Evolutionary conservation across 2,888 invertebrate genomes (phyloP), one percentile per base, ranked within the genome.

Genomic region (Belgica antarctica): DNA sequence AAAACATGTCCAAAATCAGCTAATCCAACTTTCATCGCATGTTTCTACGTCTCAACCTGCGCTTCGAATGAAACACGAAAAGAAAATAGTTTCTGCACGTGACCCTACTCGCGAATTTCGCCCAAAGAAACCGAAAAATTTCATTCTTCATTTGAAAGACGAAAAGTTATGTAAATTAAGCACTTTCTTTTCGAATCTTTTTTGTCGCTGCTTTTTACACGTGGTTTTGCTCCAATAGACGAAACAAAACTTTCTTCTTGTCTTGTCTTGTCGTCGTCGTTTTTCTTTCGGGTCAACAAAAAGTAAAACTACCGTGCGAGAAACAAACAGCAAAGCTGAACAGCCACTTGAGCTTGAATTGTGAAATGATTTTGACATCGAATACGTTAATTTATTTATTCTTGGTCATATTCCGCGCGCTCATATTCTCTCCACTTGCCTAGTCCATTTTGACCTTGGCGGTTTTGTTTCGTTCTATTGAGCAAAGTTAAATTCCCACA

Each of bases 141-240:
- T 41, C 41, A 10, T 41, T 41, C 41, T 41, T n/a, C 41, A n/a
- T n/a, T 41, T 41, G 12, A 12, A n/a, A 41, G n/a, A 41, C 41
- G 41, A 41, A 41, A 52, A 7, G 4, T 52, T 52, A 52, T 52
- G 52, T 52, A 24, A 52, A 52, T 52, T 24, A 52, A 52, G 22
- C 22, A 52, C 52, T 52, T 52, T 52, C 24, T 24, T 52, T 52
- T 52, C 41, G 41, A n/a, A n/a, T n/a, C n/a, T 41, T 15, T 5
- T 15, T 52, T 52, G 52, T 52, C 52, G 52, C 47, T n/a, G 34
- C 34, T 34, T 47, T 34, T 34, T 8, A 34, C 41, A 52, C 24
- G 52, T 22, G 52, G 52, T 52, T 15, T 52, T 52, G 52, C 52
- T 52, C 17, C 52, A 52, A 52, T 52, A 52, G 52, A 24, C 12